Conservation (phyloP, 2,113 vertebrate genomes). For the Nymphicus hollandicus region DNA sequence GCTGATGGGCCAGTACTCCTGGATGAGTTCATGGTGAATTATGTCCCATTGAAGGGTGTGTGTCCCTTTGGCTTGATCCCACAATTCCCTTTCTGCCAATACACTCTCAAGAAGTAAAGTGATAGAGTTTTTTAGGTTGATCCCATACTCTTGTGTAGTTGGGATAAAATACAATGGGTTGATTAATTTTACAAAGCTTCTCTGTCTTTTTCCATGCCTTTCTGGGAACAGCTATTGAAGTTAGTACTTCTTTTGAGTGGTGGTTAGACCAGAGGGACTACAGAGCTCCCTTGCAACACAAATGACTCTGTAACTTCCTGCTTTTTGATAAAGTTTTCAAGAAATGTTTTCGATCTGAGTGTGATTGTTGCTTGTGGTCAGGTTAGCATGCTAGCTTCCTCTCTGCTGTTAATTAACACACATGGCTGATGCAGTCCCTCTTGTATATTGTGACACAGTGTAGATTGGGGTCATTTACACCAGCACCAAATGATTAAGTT, state of each 20-base stretch:
- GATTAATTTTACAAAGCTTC: neutral
- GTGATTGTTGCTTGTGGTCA: neutral
- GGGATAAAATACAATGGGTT: neutral
- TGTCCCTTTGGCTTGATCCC: neutral
- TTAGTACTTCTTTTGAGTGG: neutral
- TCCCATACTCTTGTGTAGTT: neutral
- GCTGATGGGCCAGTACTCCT: neutral
- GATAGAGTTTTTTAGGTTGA: neutral
- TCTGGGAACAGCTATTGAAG: neutral
- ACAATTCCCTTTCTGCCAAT: neutral
- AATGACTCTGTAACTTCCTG: neutral
- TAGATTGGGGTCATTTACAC: neutral
- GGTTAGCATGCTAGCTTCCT: neutral
- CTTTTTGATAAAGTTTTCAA: neutral
- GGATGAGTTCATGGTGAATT: neutral
- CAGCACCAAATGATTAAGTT: neutral
- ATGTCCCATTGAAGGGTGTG: rapidly evolving
- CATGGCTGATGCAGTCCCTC: neutral
- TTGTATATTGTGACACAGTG: neutral
- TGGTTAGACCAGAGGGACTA: neutral
- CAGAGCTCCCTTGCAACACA: neutral
- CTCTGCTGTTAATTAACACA: neutral
- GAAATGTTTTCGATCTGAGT: neutral
- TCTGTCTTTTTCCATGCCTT: neutral
- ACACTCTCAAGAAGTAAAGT: neutral